A percentile compares a stretch with the other conserved stretches of the same genome.
Evolutionary conservation across 1,140 invertebrate genomes (phyloP).

Genomic region (Drosophila saltans): DNA sequence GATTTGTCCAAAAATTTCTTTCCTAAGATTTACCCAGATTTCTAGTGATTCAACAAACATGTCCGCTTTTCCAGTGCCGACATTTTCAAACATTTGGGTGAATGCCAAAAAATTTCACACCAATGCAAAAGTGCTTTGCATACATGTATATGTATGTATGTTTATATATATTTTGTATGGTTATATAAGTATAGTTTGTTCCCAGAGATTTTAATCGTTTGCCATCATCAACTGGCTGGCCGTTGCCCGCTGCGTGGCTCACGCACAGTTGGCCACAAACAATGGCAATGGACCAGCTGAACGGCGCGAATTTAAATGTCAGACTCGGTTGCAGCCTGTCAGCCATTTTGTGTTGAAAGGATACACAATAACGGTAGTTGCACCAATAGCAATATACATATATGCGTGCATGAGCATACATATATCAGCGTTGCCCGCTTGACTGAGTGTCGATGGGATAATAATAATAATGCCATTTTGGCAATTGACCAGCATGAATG

Average conservation of each 20-base stretch:
- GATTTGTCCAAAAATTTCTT: too few species aligned
- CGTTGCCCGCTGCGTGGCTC: conserved; percentile 51
- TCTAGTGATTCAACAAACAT: too few species aligned
- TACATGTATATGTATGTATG: neutral
- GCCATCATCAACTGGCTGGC: conserved; percentile 45
- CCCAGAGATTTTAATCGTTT: conserved; percentile 69
- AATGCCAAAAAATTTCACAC: conserved; percentile 50
- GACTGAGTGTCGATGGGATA: conserved; percentile 39
- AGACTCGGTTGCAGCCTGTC: conserved; percentile 54
- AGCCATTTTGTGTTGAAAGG: conserved; percentile 77
- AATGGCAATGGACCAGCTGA: conserved; percentile 47
- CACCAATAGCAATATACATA: conserved; percentile 28
- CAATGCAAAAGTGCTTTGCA: conserved; percentile 34
- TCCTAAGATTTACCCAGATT: too few species aligned
- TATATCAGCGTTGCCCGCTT: conserved; percentile 60
- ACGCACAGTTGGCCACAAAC: conserved; percentile 71
- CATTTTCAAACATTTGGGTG: conserved; percentile 34
- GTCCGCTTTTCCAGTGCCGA: neutral
- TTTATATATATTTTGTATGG: neutral
- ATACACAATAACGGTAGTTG: conserved; percentile 67
- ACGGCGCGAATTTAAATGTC: conserved; percentile 63
- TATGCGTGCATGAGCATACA: conserved; percentile 39
- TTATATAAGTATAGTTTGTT: conserved; percentile 33
- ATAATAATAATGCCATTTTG: conserved; percentile 63
- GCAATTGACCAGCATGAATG: conserved; percentile 79